phyloP scores from a whole-genome alignment of 2,113 vertebrate species.

The Triplophysa dalaica region DNA sequence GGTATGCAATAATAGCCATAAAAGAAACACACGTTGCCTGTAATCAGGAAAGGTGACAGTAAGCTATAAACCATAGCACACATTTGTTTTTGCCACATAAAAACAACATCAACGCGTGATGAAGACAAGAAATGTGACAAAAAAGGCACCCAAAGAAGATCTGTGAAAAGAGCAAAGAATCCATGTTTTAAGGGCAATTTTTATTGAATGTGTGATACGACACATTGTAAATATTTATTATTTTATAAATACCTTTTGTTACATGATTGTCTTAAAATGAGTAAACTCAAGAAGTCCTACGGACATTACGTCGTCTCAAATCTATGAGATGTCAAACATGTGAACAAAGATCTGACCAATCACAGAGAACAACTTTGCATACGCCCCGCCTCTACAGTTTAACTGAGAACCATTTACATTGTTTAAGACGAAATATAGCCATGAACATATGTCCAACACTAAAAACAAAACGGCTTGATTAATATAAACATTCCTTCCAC shows the following conservation, averaged over 20 bases:
- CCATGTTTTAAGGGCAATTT: too few species aligned
- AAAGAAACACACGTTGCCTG: background rate
- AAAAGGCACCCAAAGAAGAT: too few species aligned
- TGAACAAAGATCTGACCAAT: conserved; percentile 30
- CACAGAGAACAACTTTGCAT: conserved; percentile 26
- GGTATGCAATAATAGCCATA: background rate
- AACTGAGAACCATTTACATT: background rate
- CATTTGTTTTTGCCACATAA: background rate
- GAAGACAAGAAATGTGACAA: too few species aligned
- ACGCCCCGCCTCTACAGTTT: background rate
- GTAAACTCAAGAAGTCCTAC: too few species aligned
- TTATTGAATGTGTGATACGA: too few species aligned
- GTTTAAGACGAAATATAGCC: background rate
- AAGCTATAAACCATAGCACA: background rate
- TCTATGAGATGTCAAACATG: background rate
- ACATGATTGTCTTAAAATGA: too few species aligned
- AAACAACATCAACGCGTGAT: too few species aligned
- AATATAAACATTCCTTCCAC: too few species aligned
- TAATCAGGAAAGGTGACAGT: background rate
- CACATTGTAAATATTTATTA: too few species aligned
- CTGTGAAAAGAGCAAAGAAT: too few species aligned
- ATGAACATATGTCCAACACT: background rate
- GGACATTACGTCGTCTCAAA: background rate
- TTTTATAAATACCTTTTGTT: too few species aligned
- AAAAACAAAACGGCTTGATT: background rate